Percentiles rank a stretch among this genome's conserved stretches.
phyloP scores from a whole-genome alignment of 2,888 invertebrate species.

The Trichacis sp. region DNA sequence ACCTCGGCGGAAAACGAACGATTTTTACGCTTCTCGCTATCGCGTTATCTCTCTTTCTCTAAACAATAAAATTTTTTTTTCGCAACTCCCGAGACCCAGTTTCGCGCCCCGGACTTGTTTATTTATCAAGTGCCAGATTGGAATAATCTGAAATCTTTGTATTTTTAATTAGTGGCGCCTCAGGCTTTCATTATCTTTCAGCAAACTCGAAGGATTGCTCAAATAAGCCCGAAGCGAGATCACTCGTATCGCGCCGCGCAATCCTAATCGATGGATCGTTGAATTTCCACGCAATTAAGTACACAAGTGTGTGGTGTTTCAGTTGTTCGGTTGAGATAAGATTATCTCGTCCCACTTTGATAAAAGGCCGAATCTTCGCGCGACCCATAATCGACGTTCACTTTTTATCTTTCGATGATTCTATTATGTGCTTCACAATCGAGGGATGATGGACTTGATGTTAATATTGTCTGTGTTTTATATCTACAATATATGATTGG shows the following conservation, averaged over 20 bases:
- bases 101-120: slow-evolving; percentile 27
- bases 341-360: slow-evolving; percentile 42
- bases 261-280: slow-evolving; percentile 43
- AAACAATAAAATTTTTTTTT: not conserved
- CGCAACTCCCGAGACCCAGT: slow-evolving; percentile 23
- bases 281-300: slow-evolving; percentile 41
- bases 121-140: slow-evolving; percentile 34
- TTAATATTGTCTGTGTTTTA: too few species aligned
- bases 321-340: slow-evolving; percentile 26
- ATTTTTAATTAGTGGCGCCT: slow-evolving; percentile 36
- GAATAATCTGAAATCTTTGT: slow-evolving; percentile 32
- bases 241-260: slow-evolving; percentile 37
- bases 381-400: slow-evolving; percentile 30
- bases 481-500: too few species aligned
- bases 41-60: not conserved
- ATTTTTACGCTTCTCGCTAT: not conserved
- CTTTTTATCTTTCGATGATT: not conserved
- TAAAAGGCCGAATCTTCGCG: slow-evolving; percentile 35
- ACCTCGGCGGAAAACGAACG: not conserved
- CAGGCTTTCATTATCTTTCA: slow-evolving; percentile 39
- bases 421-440: too few species aligned
- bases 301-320: slow-evolving; percentile 36
- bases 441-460: too few species aligned
- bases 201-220: slow-evolving; percentile 35
- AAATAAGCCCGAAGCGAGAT: slow-evolving; percentile 38